Evolutionary conservation across 1,140 invertebrate species (phyloP).

Genomic region (Cherax quadricarinatus): DNA sequence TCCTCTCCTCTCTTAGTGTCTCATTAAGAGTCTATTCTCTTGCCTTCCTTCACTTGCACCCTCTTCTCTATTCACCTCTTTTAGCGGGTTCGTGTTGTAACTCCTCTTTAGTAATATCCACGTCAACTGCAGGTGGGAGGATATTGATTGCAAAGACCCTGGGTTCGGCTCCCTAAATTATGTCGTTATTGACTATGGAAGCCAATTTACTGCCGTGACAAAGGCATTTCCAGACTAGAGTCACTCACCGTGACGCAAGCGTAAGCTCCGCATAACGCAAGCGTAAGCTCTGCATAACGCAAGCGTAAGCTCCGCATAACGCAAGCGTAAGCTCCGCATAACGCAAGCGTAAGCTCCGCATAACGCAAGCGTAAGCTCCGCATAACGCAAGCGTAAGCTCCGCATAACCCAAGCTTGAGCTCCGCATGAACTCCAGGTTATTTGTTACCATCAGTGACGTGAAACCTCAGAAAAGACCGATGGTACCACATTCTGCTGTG

Average conservation of each 20-base stretch:
- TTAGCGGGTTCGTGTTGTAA: no score
- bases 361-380: neutral
- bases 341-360: neutral
- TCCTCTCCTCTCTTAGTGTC: no score
- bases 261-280: neutral
- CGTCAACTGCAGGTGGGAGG: slow-evolving; percentile 7
- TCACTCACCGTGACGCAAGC: neutral
- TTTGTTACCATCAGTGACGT: no score
- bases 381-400: neutral
- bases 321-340: neutral
- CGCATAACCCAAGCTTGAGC: neutral
- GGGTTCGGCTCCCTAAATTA: slow-evolving; percentile 22
- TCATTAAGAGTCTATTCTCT: no score
- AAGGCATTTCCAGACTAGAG: neutral
- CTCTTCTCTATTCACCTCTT: no score
- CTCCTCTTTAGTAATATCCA: no score
- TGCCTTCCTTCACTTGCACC: no score
- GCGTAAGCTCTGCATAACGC: neutral
- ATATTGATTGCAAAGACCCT: neutral
- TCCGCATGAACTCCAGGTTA: no score
- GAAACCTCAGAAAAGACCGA: neutral
- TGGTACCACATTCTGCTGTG: neutral
- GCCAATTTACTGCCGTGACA: slow-evolving; percentile 32
- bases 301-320: neutral
- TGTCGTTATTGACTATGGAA: slow-evolving; percentile 34